These are phyloP conservation scores for Lamellibrachia columna DNA, from an alignment of 2,888 invertebrate genomes.

Conservation along the genomic window DNA sequence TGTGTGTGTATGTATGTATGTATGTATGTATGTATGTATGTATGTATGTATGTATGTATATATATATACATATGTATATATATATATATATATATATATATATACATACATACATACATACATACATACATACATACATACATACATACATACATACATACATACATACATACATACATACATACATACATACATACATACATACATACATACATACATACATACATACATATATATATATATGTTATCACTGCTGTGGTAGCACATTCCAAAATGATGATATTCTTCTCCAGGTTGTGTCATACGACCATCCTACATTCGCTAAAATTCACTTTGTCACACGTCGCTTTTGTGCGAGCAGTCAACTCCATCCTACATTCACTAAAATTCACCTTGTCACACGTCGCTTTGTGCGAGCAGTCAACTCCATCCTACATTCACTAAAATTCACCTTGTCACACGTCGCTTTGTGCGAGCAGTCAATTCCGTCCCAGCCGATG, in stretches of 20 bases:
- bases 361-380: neutral
- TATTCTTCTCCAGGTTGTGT: too few species aligned
- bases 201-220: constrained; percentile 24
- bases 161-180: constrained; percentile 23
- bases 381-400: too few species aligned
- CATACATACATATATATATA: constrained; percentile 26
- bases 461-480: constrained; percentile 20
- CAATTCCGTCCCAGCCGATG: constrained; percentile 19
- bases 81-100: constrained; percentile 26
- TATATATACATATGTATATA: constrained; percentile 25
- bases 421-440: neutral
- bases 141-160: constrained; percentile 26
- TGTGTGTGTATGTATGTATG: too few species aligned
- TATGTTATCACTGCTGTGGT: too few species aligned
- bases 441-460: neutral
- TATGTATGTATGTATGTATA: constrained; percentile 19
- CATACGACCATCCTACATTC: too few species aligned
- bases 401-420: too few species aligned
- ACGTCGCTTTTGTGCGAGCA: too few species aligned
- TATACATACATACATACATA: constrained; percentile 27
- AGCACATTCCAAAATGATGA: too few species aligned
- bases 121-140: constrained; percentile 24
- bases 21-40: accelerated
- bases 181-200: constrained; percentile 27
- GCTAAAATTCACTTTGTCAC: too few species aligned